Base-by-base conservation (phyloP, 2,888 invertebrate genomes). In the Caenorhabditis uteleia region DNA sequence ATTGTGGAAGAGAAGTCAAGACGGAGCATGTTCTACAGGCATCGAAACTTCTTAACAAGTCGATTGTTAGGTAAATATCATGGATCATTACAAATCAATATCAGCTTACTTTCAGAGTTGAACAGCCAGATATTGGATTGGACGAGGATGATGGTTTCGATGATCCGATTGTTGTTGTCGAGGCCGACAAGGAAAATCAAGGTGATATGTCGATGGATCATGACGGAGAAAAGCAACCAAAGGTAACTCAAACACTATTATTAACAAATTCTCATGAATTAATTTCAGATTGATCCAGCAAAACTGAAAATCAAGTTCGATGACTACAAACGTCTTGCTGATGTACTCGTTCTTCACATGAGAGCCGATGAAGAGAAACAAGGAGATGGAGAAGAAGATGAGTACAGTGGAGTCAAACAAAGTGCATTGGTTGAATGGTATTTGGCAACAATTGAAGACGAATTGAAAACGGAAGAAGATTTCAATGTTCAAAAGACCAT, bases 81-180 rank as follows among this genome's bases (percentile, higher is more conserved):
- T 3, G 40, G 33, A 31, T 26, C 27, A 47, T 40, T n/a, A 47
- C 3, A 36, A 36, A 18, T 20, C 8, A 3, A 36, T 18, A 4
- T 36, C 3, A 4, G 10, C 3, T 18, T 2, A 18, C 95, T 97
- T 54, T 26, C 69, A 89, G 95, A 34, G 95, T 98, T 18, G 97
- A 97, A 80, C 95, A 95, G 81, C 95, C 97, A 0, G 97, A 98
- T 83, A 92, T 98, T 48, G 90, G 93, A 83, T 86, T 97, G 66
- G 92, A 92, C 49, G 92, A 92, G 60, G 91, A 91, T 33, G 89
- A 91, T 33, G 89, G 70, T 49, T 62, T 66, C 39, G 71, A 71
- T 49, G 44, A 57, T 16, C 70, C 66, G 18, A 34, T 60, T n/a
- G 49, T 59, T 7, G 64, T 62, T n/a, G 67, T 57, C 16, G 69